Evolutionary conservation across 1,140 invertebrate genomes (phyloP).

Genomic region (Pygmarrhopalites habei): DNA sequence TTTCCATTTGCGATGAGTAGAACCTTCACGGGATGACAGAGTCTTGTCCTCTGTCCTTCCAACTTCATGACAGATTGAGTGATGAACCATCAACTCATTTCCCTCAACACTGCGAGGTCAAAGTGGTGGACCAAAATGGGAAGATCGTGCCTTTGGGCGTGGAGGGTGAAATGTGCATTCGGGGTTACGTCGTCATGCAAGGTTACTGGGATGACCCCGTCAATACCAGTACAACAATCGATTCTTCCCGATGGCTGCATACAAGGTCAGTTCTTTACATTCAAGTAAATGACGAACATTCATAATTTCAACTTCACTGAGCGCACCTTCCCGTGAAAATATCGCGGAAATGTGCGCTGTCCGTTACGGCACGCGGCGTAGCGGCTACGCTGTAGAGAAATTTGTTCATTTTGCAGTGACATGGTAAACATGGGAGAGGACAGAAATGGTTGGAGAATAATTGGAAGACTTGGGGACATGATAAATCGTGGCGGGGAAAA

Average conservation of each 20-base stretch:
- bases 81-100: too few species aligned
- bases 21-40: constrained; percentile 22
- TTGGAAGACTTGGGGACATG: constrained; percentile 58
- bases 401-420: too few species aligned
- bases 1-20: too few species aligned
- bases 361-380: too few species aligned
- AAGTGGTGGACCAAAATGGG: constrained; percentile 31
- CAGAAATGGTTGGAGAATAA: too few species aligned
- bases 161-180: constrained; percentile 52
- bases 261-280: constrained; percentile 62
- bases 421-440: too few species aligned
- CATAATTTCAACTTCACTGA: too few species aligned
- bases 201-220: constrained; percentile 55
- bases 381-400: too few species aligned
- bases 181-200: constrained; percentile 54
- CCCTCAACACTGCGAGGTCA: constrained; percentile 33
- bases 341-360: too few species aligned
- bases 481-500: constrained; percentile 62
- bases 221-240: constrained; percentile 56
- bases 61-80: too few species aligned
- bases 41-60: constrained; percentile 29
- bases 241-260: constrained; percentile 69
- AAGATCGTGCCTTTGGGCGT: constrained; percentile 23
- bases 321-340: too few species aligned
- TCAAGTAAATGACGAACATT: too few species aligned